Percentiles rank a stretch among this genome's conserved stretches.
Evolutionary conservation across 92 coral and sea anemone species (phyloP).

Genomic region (Anthopleura xanthogrammica): DNA sequence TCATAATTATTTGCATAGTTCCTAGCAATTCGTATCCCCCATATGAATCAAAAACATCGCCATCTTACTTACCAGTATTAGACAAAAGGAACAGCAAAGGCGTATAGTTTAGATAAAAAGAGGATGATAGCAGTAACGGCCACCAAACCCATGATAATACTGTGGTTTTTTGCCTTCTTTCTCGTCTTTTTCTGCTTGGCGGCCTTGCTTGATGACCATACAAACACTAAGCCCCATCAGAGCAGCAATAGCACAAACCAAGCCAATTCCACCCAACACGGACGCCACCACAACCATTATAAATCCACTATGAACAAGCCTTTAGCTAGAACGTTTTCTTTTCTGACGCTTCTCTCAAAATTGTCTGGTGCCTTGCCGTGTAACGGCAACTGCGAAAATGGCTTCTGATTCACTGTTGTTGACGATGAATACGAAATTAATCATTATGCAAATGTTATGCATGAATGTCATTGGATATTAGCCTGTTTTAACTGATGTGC

Average conservation of each 20-base stretch:
- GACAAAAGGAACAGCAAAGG: neutral
- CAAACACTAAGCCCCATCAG: slow-evolving; percentile 20
- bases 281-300: slow-evolving; percentile 3
- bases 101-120: neutral
- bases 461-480: too few relatives aligned
- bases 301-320: too few relatives aligned
- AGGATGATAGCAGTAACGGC: neutral
- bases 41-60: neutral
- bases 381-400: neutral
- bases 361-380: neutral
- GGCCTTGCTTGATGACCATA: neutral
- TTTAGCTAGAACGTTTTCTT: neutral
- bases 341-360: neutral
- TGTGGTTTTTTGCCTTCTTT: neutral
- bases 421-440: neutral
- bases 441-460: neutral
- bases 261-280: slow-evolving; percentile 5
- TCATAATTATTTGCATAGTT: too few relatives aligned
- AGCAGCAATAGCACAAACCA: slow-evolving; percentile 16
- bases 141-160: neutral
- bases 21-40: too few relatives aligned
- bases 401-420: neutral
- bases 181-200: neutral
- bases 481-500: too few relatives aligned
- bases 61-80: neutral